Evolutionary conservation across 2,888 invertebrate genomes (phyloP).

Genomic region (Meiosimyza decipiens): DNA sequence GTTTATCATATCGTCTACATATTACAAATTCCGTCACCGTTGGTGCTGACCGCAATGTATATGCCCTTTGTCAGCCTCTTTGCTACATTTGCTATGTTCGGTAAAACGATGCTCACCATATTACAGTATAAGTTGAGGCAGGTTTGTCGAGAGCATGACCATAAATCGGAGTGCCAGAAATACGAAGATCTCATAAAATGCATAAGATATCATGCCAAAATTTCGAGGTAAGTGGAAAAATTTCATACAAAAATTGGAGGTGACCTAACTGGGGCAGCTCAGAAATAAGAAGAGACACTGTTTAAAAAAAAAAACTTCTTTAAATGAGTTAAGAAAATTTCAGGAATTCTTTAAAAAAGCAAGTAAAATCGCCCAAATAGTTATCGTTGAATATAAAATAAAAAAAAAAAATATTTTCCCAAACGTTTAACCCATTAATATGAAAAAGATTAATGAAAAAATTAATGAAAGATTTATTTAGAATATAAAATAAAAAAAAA

Average conservation of each 20-base stretch:
- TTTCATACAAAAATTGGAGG: background rate
- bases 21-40: slow-evolving; percentile 52
- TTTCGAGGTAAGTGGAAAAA: slow-evolving; percentile 38
- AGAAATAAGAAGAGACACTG: no score
- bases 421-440: no score
- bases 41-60: slow-evolving; percentile 55
- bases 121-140: slow-evolving; percentile 50
- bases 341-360: no score
- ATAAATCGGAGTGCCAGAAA: slow-evolving; percentile 43
- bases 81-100: slow-evolving; percentile 60
- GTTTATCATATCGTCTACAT: slow-evolving; percentile 59
- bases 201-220: slow-evolving; percentile 46
- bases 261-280: background rate
- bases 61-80: slow-evolving; percentile 62
- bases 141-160: slow-evolving; percentile 41
- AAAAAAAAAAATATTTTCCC: no score
- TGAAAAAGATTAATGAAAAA: no score
- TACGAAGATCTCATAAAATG: slow-evolving; percentile 49
- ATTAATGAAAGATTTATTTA: no score
- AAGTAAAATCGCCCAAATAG: no score
- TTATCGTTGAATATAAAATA: no score
- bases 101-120: slow-evolving; percentile 53
- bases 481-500: no score
- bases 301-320: no score
- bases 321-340: no score